phyloP scores from a whole-genome alignment of 2,888 invertebrate species.

The Melipona beecheii region DNA sequence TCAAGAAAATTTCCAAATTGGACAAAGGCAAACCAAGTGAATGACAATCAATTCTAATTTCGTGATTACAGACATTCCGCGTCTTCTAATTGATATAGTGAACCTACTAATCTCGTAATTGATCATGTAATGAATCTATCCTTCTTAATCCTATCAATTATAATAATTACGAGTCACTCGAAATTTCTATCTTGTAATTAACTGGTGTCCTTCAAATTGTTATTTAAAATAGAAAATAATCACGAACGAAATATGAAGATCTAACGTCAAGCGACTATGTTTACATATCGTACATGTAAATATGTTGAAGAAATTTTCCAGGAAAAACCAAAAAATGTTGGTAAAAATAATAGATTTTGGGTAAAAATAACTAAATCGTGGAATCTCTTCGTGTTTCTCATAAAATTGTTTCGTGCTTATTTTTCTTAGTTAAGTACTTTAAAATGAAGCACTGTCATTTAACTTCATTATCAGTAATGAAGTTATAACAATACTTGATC shows the following conservation, averaged over 20 bases:
- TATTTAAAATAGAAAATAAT: neutral
- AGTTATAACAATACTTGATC: too few relatives aligned
- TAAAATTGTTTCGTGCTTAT: too few relatives aligned
- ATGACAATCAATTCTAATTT: slow-evolving; percentile 2
- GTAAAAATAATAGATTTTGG: neutral
- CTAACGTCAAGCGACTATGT: neutral
- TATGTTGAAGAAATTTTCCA: neutral
- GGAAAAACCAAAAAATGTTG: neutral
- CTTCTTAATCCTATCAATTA: neutral
- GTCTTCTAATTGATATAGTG: slow-evolving; percentile 11
- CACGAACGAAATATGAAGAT: neutral
- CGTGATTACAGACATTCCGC: slow-evolving; percentile 1
- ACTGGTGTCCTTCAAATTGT: too few relatives aligned
- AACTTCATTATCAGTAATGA: too few relatives aligned
- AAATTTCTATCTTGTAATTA: neutral
- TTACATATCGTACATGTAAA: neutral
- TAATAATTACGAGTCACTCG: neutral
- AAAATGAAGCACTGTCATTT: too few relatives aligned
- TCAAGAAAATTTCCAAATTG: neutral
- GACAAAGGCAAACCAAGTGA: neutral
- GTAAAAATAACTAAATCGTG: neutral
- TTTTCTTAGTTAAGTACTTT: too few relatives aligned
- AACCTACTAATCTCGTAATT: neutral
- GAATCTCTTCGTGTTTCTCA: neutral
- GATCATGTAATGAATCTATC: neutral